Evolutionary conservation across 2,113 vertebrate genomes (phyloP).

Genomic region (Anarhynchus alexandrinus): DNA sequence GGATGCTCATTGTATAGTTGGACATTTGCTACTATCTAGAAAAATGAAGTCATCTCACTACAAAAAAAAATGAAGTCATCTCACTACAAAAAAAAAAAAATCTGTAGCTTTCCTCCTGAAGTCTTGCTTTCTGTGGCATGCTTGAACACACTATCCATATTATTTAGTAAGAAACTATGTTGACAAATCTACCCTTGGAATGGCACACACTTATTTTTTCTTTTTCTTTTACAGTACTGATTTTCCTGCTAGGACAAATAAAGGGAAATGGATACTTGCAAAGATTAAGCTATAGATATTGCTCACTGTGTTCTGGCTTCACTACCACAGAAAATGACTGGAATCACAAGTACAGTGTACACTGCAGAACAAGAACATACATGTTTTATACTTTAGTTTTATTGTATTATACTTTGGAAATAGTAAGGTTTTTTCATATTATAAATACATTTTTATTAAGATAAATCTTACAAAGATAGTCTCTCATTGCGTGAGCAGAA

Average conservation of each 20-base stretch:
- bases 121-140: background rate
- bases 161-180: background rate
- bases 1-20: background rate
- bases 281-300: background rate
- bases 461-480: background rate
- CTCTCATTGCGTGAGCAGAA: background rate
- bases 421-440: background rate
- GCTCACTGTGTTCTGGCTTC: background rate
- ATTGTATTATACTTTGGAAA: background rate
- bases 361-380: background rate
- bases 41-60: background rate
- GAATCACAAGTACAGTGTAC: background rate
- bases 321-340: background rate
- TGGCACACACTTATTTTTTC: background rate
- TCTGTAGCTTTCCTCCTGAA: background rate
- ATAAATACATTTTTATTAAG: background rate
- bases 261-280: background rate
- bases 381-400: background rate
- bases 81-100: background rate
- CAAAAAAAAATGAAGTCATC: background rate
- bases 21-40: background rate
- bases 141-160: background rate
- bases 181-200: background rate
- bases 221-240: background rate
- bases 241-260: background rate